phyloP scores from a whole-genome alignment of 2,113 vertebrate genomes.

The Litocranius walleri region DNA sequence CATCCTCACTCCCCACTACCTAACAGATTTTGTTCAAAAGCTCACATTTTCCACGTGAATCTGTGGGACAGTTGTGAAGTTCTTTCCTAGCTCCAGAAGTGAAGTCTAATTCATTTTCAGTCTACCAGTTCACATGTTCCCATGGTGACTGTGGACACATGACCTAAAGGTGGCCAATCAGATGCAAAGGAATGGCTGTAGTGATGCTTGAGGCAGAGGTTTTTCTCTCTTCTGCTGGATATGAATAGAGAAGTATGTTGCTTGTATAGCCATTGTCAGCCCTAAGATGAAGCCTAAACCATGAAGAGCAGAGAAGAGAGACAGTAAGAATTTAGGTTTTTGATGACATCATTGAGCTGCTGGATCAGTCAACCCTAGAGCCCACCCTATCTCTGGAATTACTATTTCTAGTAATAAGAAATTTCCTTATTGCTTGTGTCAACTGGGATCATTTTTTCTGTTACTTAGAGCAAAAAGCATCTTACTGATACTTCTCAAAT shows the following conservation, averaged over 20 bases:
- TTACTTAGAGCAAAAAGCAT: not conserved
- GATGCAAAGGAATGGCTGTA: not conserved
- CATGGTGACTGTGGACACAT: not conserved
- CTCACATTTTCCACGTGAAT: not conserved
- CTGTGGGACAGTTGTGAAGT: not conserved
- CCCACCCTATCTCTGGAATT: not conserved
- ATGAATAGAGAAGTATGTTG: not conserved
- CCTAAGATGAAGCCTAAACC: not conserved
- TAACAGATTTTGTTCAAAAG: not conserved
- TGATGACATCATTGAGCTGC: not conserved
- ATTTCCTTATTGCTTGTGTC: not conserved
- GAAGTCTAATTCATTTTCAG: not conserved
- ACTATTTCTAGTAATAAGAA: not conserved
- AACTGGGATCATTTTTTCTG: not conserved
- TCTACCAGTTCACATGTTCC: not conserved
- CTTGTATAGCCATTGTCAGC: not conserved
- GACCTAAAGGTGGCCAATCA: not conserved
- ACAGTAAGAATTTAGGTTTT: not conserved
- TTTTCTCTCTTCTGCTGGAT: not conserved
- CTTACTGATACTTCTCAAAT: not conserved
- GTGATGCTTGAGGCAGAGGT: too few species aligned
- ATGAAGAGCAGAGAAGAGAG: not conserved
- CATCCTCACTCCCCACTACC: not conserved
- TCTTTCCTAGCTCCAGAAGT: not conserved
- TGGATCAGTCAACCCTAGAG: not conserved